Percentiles rank a stretch among this genome's conserved stretches.
Evolutionary conservation across 2,888 invertebrate species (phyloP).

Genomic region (Tyria jacobaeae): DNA sequence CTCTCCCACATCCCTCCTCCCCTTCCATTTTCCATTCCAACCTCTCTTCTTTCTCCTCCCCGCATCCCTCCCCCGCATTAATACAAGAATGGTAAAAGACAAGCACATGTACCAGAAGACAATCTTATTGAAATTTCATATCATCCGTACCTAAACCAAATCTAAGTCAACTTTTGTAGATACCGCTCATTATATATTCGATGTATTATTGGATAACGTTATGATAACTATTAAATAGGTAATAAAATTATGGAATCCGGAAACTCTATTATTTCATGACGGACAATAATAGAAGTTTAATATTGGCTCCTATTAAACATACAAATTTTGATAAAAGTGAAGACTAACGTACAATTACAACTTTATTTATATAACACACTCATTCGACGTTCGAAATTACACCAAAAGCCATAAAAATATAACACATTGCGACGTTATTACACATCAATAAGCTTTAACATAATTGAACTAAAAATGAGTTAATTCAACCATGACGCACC

Average conservation of each 20-base stretch:
- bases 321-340: neutral
- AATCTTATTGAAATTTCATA: neutral
- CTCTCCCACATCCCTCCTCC: too few species aligned
- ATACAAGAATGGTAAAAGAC: too few species aligned
- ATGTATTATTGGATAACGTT: too few species aligned
- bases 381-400: neutral
- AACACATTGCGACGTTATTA: conserved; percentile 43
- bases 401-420: conserved; percentile 30
- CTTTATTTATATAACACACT: neutral
- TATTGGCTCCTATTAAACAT: neutral
- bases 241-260: neutral
- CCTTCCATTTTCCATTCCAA: too few species aligned
- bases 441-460: conserved; percentile 48
- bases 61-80: too few species aligned
- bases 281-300: neutral
- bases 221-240: neutral
- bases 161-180: neutral
- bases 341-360: neutral
- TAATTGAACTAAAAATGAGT: conserved; percentile 60
- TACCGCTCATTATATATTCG: neutral
- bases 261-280: neutral
- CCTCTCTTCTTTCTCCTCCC: too few species aligned
- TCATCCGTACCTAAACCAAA: neutral
- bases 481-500: conserved; percentile 71
- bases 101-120: neutral